These are phyloP conservation scores for Lochmaea crataegi DNA, from an alignment of 2,888 invertebrate genomes.

Conservation along the genomic window DNA sequence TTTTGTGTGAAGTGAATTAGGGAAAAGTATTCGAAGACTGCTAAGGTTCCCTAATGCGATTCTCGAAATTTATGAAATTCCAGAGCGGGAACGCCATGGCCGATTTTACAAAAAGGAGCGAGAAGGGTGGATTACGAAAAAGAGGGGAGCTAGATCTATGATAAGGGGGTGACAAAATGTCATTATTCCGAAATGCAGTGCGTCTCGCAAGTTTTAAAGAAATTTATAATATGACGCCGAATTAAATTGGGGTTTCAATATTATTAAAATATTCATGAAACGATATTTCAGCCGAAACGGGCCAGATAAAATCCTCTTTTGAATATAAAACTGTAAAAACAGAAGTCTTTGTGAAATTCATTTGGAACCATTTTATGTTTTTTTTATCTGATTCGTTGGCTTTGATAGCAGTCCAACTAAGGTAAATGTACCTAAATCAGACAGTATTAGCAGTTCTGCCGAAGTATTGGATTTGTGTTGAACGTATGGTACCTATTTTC, in stretches of 20 bases:
- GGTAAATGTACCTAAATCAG: too few species aligned
- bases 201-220: slow-evolving; percentile 22
- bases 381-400: background rate
- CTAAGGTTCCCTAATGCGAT: slow-evolving; percentile 39
- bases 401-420: background rate
- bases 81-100: slow-evolving; percentile 24
- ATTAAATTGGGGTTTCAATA: slow-evolving; percentile 20
- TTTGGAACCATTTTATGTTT: background rate
- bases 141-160: slow-evolving; percentile 31
- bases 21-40: slow-evolving; percentile 39
- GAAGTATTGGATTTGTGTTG: too few species aligned
- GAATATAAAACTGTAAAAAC: background rate
- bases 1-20: slow-evolving; percentile 44
- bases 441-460: too few species aligned
- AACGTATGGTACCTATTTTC: too few species aligned
- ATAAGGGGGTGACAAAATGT: slow-evolving; percentile 36
- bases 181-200: slow-evolving; percentile 35
- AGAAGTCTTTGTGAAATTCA: background rate
- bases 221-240: slow-evolving; percentile 22
- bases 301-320: background rate
- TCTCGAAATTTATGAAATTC: slow-evolving; percentile 45
- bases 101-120: slow-evolving; percentile 28
- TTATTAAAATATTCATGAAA: slow-evolving; percentile 29
- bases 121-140: slow-evolving; percentile 18
- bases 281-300: background rate